phyloP scores from a whole-genome alignment of 2,888 invertebrate genomes.

The Sinohyriopsis cumingii region DNA sequence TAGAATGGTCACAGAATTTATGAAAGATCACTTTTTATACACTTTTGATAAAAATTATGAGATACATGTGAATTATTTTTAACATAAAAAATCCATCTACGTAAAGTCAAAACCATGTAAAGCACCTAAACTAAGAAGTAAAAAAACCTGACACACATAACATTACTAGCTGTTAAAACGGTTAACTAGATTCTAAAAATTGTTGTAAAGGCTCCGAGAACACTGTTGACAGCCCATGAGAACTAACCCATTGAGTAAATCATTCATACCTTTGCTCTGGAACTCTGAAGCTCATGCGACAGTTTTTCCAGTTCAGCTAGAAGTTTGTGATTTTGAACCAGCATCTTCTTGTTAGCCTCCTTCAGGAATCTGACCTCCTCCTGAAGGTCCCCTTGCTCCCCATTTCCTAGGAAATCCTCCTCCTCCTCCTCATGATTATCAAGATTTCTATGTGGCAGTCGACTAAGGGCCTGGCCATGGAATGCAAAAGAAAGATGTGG shows the following conservation, averaged over 20 bases:
- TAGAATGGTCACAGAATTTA: too few relatives aligned
- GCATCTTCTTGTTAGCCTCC: constrained; percentile 54
- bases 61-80: too few relatives aligned
- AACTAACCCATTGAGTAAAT: too few relatives aligned
- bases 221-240: too few relatives aligned
- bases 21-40: too few relatives aligned
- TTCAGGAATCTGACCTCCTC: constrained; percentile 41
- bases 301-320: constrained; percentile 60
- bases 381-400: neutral
- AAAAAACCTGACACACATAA: neutral
- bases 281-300: constrained; percentile 53
- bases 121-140: neutral
- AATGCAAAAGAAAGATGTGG: too few relatives aligned
- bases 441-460: neutral
- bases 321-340: constrained; percentile 62
- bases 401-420: neutral
- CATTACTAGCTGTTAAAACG: neutral
- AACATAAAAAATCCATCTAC: too few relatives aligned
- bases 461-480: too few relatives aligned
- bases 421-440: neutral
- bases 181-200: too few relatives aligned
- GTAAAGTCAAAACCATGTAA: too few relatives aligned
- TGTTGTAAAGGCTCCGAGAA: too few relatives aligned
- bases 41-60: too few relatives aligned
- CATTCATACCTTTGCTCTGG: constrained; percentile 52